Evolutionary conservation across 2,113 vertebrate genomes (phyloP).

Genomic region (Cyanoderma ruficeps): DNA sequence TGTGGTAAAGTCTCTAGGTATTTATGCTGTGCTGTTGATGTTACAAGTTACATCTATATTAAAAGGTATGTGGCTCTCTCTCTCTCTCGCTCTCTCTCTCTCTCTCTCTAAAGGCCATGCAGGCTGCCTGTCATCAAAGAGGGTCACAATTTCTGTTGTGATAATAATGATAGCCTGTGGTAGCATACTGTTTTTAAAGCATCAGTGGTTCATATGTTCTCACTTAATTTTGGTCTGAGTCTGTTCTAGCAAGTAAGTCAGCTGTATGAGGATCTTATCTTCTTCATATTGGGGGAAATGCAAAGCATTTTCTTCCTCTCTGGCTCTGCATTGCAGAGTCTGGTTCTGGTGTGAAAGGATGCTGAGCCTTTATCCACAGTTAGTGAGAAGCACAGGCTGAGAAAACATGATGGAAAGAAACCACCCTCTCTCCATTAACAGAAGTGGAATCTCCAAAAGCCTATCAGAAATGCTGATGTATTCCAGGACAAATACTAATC

Average conservation of each 20-base stretch:
- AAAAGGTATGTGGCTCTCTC: not conserved
- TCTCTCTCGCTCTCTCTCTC: not conserved
- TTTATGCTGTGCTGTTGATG: not conserved
- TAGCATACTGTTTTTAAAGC: not conserved
- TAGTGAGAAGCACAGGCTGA: rapidly evolving
- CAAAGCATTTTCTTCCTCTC: not conserved
- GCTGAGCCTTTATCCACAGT: not conserved
- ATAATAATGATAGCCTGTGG: not conserved
- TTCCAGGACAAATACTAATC: not conserved
- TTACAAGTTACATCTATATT: conserved; percentile 31
- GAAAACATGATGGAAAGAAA: not conserved
- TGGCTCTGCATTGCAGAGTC: conserved; percentile 17
- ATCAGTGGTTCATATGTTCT: not conserved
- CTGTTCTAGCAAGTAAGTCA: not conserved
- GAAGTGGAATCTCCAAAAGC: not conserved
- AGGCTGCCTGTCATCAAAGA: not conserved
- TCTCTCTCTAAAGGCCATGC: not conserved
- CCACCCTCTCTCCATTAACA: not conserved
- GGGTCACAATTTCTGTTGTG: not conserved
- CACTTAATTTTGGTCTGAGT: not conserved
- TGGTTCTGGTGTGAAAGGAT: not conserved
- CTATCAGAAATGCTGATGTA: not conserved
- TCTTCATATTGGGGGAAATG: not conserved
- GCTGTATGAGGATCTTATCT: not conserved
- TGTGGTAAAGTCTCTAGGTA: conserved; percentile 7